phyloP scores from a whole-genome alignment of 1,140 invertebrate species.

The Drosophila bocqueti region DNA sequence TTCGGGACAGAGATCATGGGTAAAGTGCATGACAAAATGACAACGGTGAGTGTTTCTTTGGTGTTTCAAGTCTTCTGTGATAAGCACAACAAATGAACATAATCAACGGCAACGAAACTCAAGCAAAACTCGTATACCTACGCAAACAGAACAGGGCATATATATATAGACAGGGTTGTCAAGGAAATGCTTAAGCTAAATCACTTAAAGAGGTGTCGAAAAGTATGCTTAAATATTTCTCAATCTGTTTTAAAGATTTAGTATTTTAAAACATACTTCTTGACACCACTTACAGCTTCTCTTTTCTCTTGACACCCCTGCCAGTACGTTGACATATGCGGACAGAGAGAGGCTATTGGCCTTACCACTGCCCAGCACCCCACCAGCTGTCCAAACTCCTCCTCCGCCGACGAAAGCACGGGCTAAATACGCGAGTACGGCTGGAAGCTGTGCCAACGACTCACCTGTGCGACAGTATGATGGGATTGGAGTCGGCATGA shows the following conservation, averaged over 20 bases:
- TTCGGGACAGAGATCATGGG: slow-evolving; percentile 55
- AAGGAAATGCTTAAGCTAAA: neutral
- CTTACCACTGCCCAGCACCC: slow-evolving; percentile 53
- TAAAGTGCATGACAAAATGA: slow-evolving; percentile 74
- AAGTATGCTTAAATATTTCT: neutral
- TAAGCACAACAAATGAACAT: slow-evolving; percentile 80
- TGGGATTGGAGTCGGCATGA: slow-evolving; percentile 93
- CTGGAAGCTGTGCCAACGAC: slow-evolving; percentile 61
- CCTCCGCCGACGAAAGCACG: slow-evolving; percentile 85
- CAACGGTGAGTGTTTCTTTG: slow-evolving; percentile 77
- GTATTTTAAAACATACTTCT: neutral
- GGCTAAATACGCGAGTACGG: slow-evolving; percentile 64
- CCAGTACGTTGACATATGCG: slow-evolving; percentile 26
- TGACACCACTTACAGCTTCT: neutral
- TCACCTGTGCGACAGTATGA: slow-evolving; percentile 93
- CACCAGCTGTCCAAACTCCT: slow-evolving; percentile 80
- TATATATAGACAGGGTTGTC: slow-evolving; percentile 15
- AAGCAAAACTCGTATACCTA: slow-evolving; percentile 82
- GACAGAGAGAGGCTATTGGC: slow-evolving; percentile 41
- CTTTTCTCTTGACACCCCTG: neutral
- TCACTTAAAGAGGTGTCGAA: neutral
- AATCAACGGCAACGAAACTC: slow-evolving; percentile 68
- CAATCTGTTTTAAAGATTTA: neutral
- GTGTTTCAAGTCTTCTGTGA: slow-evolving; percentile 85
- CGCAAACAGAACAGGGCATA: slow-evolving; percentile 58